Percentiles rank a stretch among this genome's conserved stretches.
phyloP scores from a whole-genome alignment of 2,888 invertebrate species.

The Alentia gelatinosa region DNA sequence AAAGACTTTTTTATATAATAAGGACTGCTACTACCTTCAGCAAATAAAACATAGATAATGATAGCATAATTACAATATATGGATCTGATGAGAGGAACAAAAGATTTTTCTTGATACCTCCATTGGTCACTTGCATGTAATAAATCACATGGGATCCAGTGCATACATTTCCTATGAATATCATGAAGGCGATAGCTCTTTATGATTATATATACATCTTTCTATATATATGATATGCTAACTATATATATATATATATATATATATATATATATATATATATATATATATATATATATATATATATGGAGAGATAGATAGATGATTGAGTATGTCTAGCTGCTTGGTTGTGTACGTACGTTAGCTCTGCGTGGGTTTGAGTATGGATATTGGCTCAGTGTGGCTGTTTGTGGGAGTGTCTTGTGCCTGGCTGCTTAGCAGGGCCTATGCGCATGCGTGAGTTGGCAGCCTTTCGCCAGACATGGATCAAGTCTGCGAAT shows the following conservation, averaged over 20 bases:
- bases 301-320: no score
- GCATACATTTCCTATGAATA: no score
- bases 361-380: not conserved
- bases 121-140: no score
- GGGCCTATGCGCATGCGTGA: not conserved
- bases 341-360: not conserved
- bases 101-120: no score
- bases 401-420: not conserved
- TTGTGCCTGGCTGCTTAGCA: not conserved
- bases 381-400: not conserved
- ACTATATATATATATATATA: no score
- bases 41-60: no score
- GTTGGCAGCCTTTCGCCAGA: conserved; percentile 21
- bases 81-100: no score
- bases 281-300: not conserved
- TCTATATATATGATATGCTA: no score
- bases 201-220: not conserved
- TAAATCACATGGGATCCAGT: no score
- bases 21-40: no score
- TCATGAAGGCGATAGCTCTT: not conserved
- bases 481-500: not conserved
- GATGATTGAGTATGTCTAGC: not conserved
- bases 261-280: not conserved
- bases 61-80: no score
- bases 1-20: no score